Base-by-base conservation (phyloP, 2,113 vertebrate genomes). In the Stigmatopora argus region DNA sequence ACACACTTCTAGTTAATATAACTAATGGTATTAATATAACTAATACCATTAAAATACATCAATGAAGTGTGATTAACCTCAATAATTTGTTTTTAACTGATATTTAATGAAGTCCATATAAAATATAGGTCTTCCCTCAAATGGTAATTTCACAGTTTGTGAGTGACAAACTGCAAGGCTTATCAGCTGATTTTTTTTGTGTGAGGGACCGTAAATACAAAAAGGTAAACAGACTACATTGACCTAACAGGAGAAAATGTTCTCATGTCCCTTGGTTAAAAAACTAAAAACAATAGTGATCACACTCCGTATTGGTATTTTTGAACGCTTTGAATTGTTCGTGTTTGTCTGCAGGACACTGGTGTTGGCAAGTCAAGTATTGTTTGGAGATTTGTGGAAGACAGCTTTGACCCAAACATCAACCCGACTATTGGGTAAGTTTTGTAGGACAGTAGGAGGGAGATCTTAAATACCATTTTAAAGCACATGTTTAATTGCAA, bases 361-460 rank as follows among this genome's bases (percentile, higher is more conserved):
- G 96, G 95, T 11, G 96, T 97, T 38, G 96, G 95, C 51, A 97
- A 98, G 85, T 97, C 95, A 0, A 97, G 95, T 79, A 97, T 96
- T 0, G 95, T 98, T 26, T 97, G 96, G 94, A 91, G 95, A 74
- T 97, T 98, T 86, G 95, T 97, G 21, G 94, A 98, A 80, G 95
- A 98, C 75, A 97, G 94, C 73, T 98, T 98, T 80, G 96, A 98
- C 83, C 96, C 95, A 34, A 97, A 98, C 76, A 97, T 98, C 80
- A 96, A 96, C 86, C 96, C 96, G 74, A 97, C 96, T n/a, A 97
- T 98, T 85, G 96, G 96, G 96, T 97, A 88, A 90, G 93, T 62
- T 38, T 4, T 13, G 26, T 13, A 7, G 2, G 26, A 31, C 48
- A 51, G 46, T 41, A 15, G 15, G 46, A 5, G 11, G 15, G 15